Evolutionary conservation across 2,113 vertebrate genomes (phyloP), one percentile per base, ranked within the genome.

Genomic region (Glaucidium brasilianum): DNA sequence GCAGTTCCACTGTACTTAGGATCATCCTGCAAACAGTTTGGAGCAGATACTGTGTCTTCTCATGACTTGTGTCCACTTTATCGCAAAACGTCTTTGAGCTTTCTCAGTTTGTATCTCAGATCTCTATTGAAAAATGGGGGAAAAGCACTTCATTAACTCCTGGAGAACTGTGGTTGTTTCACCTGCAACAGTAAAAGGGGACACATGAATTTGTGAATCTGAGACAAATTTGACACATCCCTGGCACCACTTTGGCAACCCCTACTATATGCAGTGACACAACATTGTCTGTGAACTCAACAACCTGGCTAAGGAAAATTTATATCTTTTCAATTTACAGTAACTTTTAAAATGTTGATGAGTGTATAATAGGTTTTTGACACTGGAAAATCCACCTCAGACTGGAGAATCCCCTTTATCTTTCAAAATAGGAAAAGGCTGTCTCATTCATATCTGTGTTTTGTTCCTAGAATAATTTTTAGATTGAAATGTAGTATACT

Each of bases 391-490:
- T 76, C 39, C 35, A 79, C 66, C 39, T 89, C 77, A 87, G 53
- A 35, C n/a, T 68, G 62, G 45, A 91, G 58, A 79, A 85, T 77
- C 22, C 18, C 14, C 10, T 89, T 84, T 72, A 52, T 49, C 32
- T 74, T 79, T 67, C 81, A 27, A 75, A 76, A 79, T 25, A 53
- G 32, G 58, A 89, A 86, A 87, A 82, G 34, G 11, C 15, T 71
- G 6, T 72, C 30, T 88, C 47, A 16, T 75, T 88, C 47, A 16
- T 75, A 50, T 60, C 68, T 81, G 25, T 80, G 39, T 67, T 95
- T 91, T 95, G 80, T 94, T 85, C 66, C 45, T 94, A 79, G 73
- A 96, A 95, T 84, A 2, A 89, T 64, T 96, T 94, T 92, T 85
- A 91, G 77, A 79, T 45, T 95, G 60, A 96, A 94, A 87, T 84